Conservation (phyloP, 1,140 invertebrate species). For the Trichonephila inaurata region DNA sequence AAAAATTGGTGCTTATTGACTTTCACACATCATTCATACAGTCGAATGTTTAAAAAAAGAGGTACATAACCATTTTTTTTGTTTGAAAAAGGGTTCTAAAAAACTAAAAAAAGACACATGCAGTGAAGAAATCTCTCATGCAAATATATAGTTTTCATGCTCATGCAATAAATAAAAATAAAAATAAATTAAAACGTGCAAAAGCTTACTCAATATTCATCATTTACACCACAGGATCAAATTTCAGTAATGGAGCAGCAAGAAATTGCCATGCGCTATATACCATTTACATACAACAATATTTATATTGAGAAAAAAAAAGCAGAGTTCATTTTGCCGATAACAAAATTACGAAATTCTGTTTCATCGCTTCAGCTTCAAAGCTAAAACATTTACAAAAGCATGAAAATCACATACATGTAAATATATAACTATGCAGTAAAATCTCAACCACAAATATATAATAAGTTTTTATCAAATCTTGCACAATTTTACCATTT, state of each 20-base stretch:
- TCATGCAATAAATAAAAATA: neutral
- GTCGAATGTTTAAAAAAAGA: too few relatives aligned
- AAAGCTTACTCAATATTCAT: neutral
- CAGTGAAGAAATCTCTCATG: neutral
- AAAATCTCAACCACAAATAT: too few relatives aligned
- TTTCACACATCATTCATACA: neutral
- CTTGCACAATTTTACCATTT: too few relatives aligned
- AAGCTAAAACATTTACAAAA: too few relatives aligned
- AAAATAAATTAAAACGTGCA: neutral
- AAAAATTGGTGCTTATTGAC: neutral
- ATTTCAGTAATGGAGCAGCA: neutral
- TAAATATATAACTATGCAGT: too few relatives aligned
- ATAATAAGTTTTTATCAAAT: too few relatives aligned
- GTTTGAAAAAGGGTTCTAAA: too few relatives aligned
- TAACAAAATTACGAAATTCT: neutral
- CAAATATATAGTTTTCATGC: neutral
- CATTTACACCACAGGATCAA: neutral
- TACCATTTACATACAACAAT: neutral
- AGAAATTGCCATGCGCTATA: constrained; percentile 7
- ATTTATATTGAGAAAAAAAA: neutral
- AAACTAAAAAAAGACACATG: neutral
- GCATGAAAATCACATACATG: too few relatives aligned
- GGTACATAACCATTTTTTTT: neutral
- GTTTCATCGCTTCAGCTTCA: too few relatives aligned
- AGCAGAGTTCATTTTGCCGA: neutral